These are phyloP conservation scores for Campopleginae sp. DNA, from an alignment of 2,888 invertebrate genomes.

Conservation along the genomic window DNA sequence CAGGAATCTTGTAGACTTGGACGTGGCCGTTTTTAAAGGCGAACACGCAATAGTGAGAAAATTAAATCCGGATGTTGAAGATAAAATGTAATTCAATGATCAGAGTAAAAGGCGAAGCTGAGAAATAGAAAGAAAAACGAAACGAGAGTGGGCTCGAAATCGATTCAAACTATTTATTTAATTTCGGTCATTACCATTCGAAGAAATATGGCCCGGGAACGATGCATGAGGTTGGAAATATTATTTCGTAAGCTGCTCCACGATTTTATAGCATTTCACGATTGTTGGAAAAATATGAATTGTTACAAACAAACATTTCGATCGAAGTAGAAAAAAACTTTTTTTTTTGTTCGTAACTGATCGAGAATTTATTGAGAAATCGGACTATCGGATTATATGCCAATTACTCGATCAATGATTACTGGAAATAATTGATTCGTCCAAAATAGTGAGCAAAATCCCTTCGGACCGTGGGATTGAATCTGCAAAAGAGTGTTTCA, in stretches of 20 bases:
- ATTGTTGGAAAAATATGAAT: not conserved
- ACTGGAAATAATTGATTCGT: conserved; percentile 20
- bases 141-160: not conserved
- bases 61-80: conserved; percentile 27
- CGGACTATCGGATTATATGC: no score
- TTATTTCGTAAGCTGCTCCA: not conserved
- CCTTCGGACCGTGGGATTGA: conserved; percentile 7
- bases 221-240: not conserved
- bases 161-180: not conserved
- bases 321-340: not conserved
- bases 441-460: conserved; percentile 7
- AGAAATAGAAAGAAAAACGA: not conserved
- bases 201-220: not conserved
- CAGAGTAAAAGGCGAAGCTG: not conserved
- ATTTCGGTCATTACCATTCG: not conserved
- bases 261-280: not conserved
- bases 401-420: not conserved
- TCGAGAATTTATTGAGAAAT: not conserved
- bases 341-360: not conserved
- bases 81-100: conserved; percentile 17
- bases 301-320: not conserved
- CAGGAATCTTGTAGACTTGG: conserved; percentile 41
- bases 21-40: conserved; percentile 13
- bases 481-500: not conserved
- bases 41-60: conserved; percentile 45